Base-by-base conservation (phyloP, 2,888 invertebrate species). In the Disparrhopalites patrizii region DNA sequence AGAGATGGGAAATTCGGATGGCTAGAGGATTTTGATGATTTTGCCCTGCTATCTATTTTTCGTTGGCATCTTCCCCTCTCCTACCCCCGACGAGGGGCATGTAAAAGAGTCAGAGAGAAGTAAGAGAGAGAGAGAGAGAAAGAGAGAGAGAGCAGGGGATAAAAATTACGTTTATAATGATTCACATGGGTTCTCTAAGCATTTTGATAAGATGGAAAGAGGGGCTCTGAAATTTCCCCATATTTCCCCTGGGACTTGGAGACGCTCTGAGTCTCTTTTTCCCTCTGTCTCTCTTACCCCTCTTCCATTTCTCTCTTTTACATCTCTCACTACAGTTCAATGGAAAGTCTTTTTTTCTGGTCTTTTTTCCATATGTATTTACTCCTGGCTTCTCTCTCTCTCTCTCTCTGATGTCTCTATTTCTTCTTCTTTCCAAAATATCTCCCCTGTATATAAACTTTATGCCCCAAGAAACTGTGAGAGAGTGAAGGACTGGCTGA, bases 121-220 rank as follows among this genome's bases (percentile, higher is more conserved):
- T 25, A 61, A 51, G 25, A 36, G 51, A 51, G 51, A 65, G 69
- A 66, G 62, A 66, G 63, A 68, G n/a, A 61, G 31, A n/a, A 61
- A 51, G 25, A 36, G 51, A 51, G 51, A 65, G 69, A 66, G 62
- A 66, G 63, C n/a, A 68, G 70, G 69, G 72, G 71, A 72, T 73
- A 75, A 75, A 73, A 74, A 74, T 74, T 74, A 73, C 73, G 70
- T 70, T 71, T 70, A 71, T 73, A 75, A 75, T 75, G 74, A 75
- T 75, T 73, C 74, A 72, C 74, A 71, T 70, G 73, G 73, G 73
- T 68, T 72, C 73, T 66, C 66, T 70, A 67, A 71, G 72, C 69
- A 71, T 72, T 71, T 72, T 72, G 72, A 74, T 72, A 70, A 72
- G 71, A 65, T 73, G 69, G 64, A 68, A 58, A 65, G 54, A 71